A percentile compares a stretch with the other conserved stretches of the same genome.
phyloP scores from a whole-genome alignment of 2,888 invertebrate genomes.

The Emmelina monodactyla region DNA sequence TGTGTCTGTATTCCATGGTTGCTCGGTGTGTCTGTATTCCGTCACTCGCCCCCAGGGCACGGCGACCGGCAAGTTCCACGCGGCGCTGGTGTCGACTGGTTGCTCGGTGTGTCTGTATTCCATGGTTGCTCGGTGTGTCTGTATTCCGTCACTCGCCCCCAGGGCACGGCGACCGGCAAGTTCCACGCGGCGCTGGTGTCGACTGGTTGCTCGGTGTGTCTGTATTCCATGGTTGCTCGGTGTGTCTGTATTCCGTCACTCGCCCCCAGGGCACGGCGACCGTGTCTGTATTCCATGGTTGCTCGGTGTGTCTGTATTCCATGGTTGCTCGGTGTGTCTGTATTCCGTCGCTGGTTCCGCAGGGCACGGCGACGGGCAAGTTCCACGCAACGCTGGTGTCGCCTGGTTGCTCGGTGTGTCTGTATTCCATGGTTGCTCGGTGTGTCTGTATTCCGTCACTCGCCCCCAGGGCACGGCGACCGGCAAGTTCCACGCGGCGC shows the following conservation, averaged over 20 bases:
- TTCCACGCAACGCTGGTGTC: constrained; percentile 84
- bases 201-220: no score
- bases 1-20: background rate
- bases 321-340: background rate
- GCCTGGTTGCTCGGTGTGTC: constrained; percentile 72
- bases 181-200: constrained; percentile 85
- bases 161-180: constrained; percentile 88
- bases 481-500: constrained; percentile 86
- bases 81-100: constrained; percentile 79
- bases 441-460: no score
- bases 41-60: constrained; percentile 68
- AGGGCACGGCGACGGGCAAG: constrained; percentile 85
- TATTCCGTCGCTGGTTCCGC: constrained; percentile 17
- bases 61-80: constrained; percentile 87
- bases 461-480: constrained; percentile 81
- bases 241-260: background rate
- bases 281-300: no score
- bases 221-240: background rate
- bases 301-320: background rate
- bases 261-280: constrained; percentile 77
- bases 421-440: no score
- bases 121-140: no score
- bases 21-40: background rate
- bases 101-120: no score
- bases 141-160: no score